Evolutionary conservation across 2,888 invertebrate species (phyloP).

Genomic region (Tryphoninae sp.): DNA sequence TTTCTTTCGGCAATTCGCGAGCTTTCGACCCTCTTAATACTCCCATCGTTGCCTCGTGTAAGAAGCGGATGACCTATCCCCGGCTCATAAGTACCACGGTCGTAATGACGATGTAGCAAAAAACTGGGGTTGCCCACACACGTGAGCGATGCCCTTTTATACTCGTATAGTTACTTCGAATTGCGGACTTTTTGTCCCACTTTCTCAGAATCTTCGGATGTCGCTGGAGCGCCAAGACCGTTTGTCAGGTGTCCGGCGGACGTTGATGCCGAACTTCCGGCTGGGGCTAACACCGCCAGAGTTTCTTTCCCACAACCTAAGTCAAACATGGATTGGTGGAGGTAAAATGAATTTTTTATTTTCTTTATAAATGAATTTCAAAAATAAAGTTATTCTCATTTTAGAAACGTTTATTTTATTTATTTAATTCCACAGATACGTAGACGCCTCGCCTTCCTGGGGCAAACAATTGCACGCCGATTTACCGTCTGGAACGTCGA

Average conservation of each 20-base stretch:
- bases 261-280: constrained; percentile 83
- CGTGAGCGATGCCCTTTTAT: constrained; percentile 32
- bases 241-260: constrained; percentile 86
- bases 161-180: neutral
- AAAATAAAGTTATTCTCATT: constrained; percentile 20
- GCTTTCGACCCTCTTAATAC: constrained; percentile 2
- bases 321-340: constrained; percentile 86
- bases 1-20: constrained; percentile 30
- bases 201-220: constrained; percentile 63
- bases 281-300: constrained; percentile 81
- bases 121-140: constrained; percentile 3
- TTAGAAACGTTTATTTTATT: constrained; percentile 17
- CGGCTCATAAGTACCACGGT: constrained; percentile 17
- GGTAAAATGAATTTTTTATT: constrained; percentile 77
- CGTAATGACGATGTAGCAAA: constrained; percentile 27
- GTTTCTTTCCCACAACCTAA: constrained; percentile 84
- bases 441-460: constrained; percentile 85
- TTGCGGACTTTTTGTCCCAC: constrained; percentile 45
- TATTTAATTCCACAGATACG: constrained; percentile 80
- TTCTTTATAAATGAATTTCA: neutral
- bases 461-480: constrained; percentile 84
- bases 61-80: constrained; percentile 3
- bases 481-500: constrained; percentile 84
- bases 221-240: constrained; percentile 81
- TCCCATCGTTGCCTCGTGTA: constrained; percentile 2